phyloP scores from a whole-genome alignment of 2,113 vertebrate genomes.

The Romanogobio albipinnatus region DNA sequence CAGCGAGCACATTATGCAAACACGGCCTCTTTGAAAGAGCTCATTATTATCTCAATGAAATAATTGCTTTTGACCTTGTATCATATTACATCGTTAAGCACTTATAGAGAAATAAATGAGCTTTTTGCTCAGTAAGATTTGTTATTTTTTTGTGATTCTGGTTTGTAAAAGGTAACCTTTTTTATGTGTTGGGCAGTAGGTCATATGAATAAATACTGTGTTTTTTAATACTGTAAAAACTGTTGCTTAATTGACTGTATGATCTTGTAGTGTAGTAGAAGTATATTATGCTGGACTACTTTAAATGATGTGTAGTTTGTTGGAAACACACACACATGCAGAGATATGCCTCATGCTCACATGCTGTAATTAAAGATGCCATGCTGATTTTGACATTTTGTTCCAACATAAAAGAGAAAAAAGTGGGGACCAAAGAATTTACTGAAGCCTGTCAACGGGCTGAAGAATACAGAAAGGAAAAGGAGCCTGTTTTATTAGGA shows the following conservation, averaged over 20 bases:
- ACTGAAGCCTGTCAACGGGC: background rate
- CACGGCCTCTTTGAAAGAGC: constrained; percentile 1
- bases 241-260: too few species aligned
- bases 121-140: constrained; percentile 5
- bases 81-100: background rate
- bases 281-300: too few species aligned
- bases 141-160: background rate
- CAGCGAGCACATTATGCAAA: constrained; percentile 15
- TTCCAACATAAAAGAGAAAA: constrained; percentile 20
- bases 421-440: background rate
- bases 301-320: too few species aligned
- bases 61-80: constrained; percentile 39
- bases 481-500: background rate
- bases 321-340: background rate
- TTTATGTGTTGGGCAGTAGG: background rate
- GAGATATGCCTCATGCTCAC: constrained; percentile 10
- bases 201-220: too few species aligned
- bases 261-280: too few species aligned
- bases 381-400: constrained; percentile 49
- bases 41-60: constrained; percentile 18
- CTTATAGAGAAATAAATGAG: constrained; percentile 1
- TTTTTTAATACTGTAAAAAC: too few species aligned
- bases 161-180: background rate
- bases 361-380: constrained; percentile 41
- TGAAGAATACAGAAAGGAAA: background rate